phyloP scores from a whole-genome alignment of 1,140 invertebrate genomes.

The Dendroctonus valens region DNA sequence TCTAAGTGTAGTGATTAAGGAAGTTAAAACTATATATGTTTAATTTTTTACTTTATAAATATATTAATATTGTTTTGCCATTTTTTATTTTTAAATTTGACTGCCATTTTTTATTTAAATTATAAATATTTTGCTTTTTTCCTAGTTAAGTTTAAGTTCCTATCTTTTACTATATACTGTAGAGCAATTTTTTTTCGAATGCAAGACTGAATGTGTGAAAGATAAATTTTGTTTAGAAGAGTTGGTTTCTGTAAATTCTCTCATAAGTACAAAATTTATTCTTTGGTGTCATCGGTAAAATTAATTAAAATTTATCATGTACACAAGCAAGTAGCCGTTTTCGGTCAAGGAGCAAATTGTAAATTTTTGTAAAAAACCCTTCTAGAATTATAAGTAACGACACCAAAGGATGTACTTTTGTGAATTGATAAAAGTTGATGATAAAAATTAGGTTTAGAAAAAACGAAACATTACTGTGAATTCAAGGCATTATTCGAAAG shows the following conservation, averaged over 20 bases:
- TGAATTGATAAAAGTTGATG: conserved; percentile 12
- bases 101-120: conserved; percentile 47
- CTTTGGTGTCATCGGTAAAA: conserved; percentile 1
- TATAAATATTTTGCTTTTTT: conserved; percentile 43
- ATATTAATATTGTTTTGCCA: conserved; percentile 38
- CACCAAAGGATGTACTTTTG: conserved; percentile 19
- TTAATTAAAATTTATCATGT: conserved; percentile 10
- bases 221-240: conserved; percentile 18
- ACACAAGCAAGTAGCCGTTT: neutral
- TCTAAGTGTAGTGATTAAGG: conserved; percentile 20
- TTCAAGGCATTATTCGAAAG: conserved; percentile 42
- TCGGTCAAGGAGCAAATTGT: conserved; percentile 8
- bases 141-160: conserved; percentile 45
- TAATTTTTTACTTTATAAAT: conserved; percentile 19
- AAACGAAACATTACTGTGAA: conserved; percentile 43
- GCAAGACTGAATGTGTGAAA: conserved; percentile 32
- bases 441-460: conserved; percentile 27
- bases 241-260: conserved; percentile 24
- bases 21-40: conserved; percentile 23
- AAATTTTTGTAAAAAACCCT: conserved; percentile 18
- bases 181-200: conserved; percentile 37
- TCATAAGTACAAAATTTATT: conserved; percentile 15
- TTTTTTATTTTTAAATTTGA: conserved; percentile 45
- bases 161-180: conserved; percentile 43
- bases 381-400: conserved; percentile 1